Conservation (phyloP, 1,140 invertebrate species). For the Drosophila pruinosa region DNA sequence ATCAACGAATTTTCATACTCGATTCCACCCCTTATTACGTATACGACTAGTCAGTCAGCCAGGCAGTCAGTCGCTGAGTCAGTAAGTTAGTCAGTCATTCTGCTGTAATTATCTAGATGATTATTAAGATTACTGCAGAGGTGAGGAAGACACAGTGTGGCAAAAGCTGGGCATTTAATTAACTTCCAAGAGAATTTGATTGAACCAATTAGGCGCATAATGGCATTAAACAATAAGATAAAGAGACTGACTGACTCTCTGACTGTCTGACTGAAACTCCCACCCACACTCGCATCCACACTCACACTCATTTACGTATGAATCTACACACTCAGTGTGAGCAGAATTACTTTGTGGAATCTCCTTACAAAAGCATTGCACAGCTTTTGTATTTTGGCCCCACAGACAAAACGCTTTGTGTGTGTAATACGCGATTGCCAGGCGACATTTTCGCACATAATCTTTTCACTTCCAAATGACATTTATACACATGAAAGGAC, state of each 20-base stretch:
- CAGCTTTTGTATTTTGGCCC: background rate
- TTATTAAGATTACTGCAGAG: slow-evolving; percentile 50
- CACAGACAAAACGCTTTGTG: background rate
- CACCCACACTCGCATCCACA: background rate
- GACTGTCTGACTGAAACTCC: background rate
- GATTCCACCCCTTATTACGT: background rate
- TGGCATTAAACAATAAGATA: slow-evolving; percentile 32
- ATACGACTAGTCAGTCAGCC: background rate
- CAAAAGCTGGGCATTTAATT: slow-evolving; percentile 48
- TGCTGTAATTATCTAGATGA: slow-evolving; percentile 46
- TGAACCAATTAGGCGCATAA: slow-evolving; percentile 46
- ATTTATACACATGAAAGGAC: background rate
- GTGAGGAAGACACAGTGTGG: background rate
- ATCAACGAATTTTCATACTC: slow-evolving; percentile 29
- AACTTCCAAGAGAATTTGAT: slow-evolving; percentile 62
- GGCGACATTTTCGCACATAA: background rate
- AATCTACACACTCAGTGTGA: background rate
- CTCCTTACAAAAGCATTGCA: background rate
- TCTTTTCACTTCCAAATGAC: background rate
- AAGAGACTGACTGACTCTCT: background rate
- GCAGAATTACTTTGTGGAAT: too few species aligned
- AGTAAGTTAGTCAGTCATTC: background rate
- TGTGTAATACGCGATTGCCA: background rate
- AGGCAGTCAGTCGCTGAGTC: slow-evolving; percentile 17
- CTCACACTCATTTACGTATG: background rate